These are phyloP conservation scores for Carassius auratus DNA, from an alignment of 2,113 vertebrate genomes.

Conservation along the genomic window DNA sequence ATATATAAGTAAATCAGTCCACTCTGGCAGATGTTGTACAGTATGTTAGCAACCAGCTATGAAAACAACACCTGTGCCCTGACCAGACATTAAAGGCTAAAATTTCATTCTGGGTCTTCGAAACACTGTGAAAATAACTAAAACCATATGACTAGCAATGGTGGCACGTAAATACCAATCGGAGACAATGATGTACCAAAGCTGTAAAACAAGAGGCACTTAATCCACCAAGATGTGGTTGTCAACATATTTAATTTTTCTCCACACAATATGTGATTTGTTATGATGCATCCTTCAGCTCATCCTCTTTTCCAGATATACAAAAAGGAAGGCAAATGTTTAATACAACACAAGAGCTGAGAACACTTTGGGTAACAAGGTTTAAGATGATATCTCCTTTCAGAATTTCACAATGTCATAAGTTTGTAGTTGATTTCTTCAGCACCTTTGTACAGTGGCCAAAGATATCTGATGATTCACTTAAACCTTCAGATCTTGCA, in stretches of 20 bases:
- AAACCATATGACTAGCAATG: conserved; percentile 46
- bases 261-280: not conserved
- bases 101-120: conserved; percentile 27
- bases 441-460: not conserved
- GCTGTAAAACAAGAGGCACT: not conserved
- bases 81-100: conserved; percentile 38
- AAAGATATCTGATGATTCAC: conserved; percentile 1
- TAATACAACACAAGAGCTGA: conserved; percentile 11
- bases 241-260: not conserved
- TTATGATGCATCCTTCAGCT: not conserved
- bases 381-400: not conserved
- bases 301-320: conserved; percentile 22
- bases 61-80: conserved; percentile 54
- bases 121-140: conserved; percentile 59
- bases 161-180: not conserved
- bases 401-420: conserved; percentile 19
- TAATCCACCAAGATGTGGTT: not conserved
- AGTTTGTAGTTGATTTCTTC: not conserved
- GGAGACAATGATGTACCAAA: not conserved
- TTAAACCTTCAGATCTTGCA: conserved; percentile 2
- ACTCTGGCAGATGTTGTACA: conserved; percentile 54
- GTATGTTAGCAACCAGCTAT: conserved; percentile 49
- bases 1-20: conserved; percentile 9
- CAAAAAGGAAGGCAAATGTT: not conserved
- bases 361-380: not conserved